Evolutionary conservation across 2,888 invertebrate genomes (phyloP).

Genomic region (Polia nebulosa): DNA sequence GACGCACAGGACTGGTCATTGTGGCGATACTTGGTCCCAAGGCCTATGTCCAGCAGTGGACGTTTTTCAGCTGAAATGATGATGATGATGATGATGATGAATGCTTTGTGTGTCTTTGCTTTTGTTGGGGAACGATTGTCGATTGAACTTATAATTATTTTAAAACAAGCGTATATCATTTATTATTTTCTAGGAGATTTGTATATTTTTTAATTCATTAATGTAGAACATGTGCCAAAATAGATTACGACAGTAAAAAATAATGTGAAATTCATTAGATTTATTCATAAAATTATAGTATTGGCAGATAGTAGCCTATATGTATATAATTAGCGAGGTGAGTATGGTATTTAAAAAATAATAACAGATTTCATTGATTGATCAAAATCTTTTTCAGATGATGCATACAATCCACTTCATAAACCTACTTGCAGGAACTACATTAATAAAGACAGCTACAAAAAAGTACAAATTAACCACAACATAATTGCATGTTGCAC

Average conservation of each 20-base stretch:
- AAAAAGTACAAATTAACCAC: conserved; percentile 22
- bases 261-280: neutral
- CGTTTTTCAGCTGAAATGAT: no score
- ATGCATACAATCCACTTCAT: neutral
- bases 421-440: conserved; percentile 6
- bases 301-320: neutral
- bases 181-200: no score
- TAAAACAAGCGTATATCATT: no score
- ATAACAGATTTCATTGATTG: neutral
- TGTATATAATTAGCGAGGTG: no score
- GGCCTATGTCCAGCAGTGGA: no score
- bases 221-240: neutral
- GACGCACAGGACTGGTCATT: no score
- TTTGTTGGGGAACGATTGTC: no score
- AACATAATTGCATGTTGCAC: conserved; percentile 39
- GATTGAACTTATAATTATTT: neutral
- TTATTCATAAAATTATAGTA: neutral
- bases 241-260: neutral
- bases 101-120: no score
- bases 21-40: no score
- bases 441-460: conserved; percentile 12
- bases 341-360: no score
- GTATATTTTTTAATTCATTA: no score
- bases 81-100: no score
- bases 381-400: neutral